Conservation (phyloP, 2,113 vertebrate species). For the Bujurquina vittata region DNA sequence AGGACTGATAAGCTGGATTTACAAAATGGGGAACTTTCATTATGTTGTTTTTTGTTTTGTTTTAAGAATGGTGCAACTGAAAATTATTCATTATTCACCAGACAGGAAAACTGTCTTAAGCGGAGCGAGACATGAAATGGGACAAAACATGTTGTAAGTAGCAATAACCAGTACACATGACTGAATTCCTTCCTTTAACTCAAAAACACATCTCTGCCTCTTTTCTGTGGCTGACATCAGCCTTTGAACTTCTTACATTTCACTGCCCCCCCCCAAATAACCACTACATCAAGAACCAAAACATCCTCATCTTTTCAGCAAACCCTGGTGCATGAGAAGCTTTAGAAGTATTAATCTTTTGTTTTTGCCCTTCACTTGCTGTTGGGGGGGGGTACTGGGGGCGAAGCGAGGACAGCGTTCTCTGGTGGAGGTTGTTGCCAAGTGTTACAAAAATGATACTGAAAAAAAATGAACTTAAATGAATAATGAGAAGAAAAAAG, state of each 20-base stretch:
- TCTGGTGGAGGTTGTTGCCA: neutral
- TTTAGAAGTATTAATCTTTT: constrained; percentile 34
- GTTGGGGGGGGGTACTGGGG: neutral
- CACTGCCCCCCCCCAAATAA: neutral
- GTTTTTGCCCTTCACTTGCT: constrained; percentile 49
- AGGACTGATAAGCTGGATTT: constrained; percentile 53
- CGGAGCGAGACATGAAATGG: neutral
- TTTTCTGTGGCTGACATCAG: neutral
- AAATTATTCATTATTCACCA: neutral
- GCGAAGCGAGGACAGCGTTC: neutral
- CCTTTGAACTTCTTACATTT: neutral
- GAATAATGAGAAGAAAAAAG: neutral
- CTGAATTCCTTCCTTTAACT: neutral
- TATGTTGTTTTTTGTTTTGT: neutral
- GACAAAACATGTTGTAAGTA: neutral
- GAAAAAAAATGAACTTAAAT: constrained; percentile 39
- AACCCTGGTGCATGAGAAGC: constrained; percentile 14
- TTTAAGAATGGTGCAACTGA: neutral
- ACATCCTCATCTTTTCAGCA: neutral
- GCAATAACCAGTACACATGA: neutral
- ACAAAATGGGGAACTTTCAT: neutral
- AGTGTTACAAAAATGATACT: constrained; percentile 43
- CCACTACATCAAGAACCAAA: neutral
- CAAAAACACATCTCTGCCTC: neutral
- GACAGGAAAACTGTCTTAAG: neutral